Evolutionary conservation across 2,113 vertebrate species (phyloP), one percentile per base, ranked within the genome.

Genomic region (Lasiurus cinereus): DNA sequence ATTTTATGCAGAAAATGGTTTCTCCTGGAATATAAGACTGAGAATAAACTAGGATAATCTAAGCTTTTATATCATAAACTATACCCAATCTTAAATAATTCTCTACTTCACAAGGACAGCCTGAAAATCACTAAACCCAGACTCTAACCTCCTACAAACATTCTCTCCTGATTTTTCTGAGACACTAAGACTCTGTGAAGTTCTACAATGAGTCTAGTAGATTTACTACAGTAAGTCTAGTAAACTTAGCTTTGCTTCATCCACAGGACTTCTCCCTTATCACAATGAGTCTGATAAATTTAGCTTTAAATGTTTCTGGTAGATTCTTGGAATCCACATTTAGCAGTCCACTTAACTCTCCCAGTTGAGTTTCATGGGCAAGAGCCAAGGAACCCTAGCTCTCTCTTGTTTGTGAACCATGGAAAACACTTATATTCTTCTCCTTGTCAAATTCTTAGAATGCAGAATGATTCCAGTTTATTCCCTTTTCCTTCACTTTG

Each of bases 241-340:
- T 67, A 48, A 83, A 87, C 6, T 56, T 92, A 87, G 31, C 16
- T 90, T 83, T 90, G 22, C 50, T 88, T 93, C 12, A 93, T 62
- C 72, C 31, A 48, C 15, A 90, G 29, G 66, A 62, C 1, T 87
- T 90, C 52, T 78, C 22, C 33, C 19, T 90, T 74, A 52, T 24
- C 86, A 8, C 31, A 78, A 29, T 50, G 67, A 85, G 39, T 77
- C 11, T 93, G 31, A 64, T 39, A 52, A 33, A 56, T 31, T 79
- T 50, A 87, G 15, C 59, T 93, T 79, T 83, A 16, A 74, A 66
- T 66, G 59, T 84, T 93, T 70, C 43, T 93, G 33, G 22, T 39
- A 12, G 48, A 73, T n/a, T 62, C 56, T 83, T 62, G 24, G 62
- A 86, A 78, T 92, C 36, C 2, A 33, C 29, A 73, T 77, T 84